A percentile compares a stretch with the other conserved stretches of the same genome.
These are phyloP conservation scores for Apodemia hepburni DNA, from an alignment of 2,888 invertebrate genomes.

Conservation along the genomic window DNA sequence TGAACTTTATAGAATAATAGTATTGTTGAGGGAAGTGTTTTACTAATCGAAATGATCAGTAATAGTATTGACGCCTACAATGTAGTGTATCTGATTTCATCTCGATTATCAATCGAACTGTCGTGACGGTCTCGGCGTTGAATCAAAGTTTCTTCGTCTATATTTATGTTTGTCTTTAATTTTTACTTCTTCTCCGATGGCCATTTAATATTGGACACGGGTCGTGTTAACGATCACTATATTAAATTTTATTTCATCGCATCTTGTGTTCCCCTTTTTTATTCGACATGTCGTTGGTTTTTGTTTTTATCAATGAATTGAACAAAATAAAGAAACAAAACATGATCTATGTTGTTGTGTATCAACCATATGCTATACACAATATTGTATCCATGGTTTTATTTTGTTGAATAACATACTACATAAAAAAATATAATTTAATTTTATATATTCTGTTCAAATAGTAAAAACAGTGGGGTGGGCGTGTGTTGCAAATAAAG, in stretches of 20 bases:
- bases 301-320: conserved; percentile 65
- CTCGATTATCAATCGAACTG: conserved; percentile 64
- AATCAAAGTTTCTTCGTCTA: conserved; percentile 63
- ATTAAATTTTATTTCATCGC: conserved; percentile 77
- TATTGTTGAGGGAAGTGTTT: conserved; percentile 35
- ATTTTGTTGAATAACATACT: too few species aligned
- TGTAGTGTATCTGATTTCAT: conserved; percentile 63
- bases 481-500: too few species aligned
- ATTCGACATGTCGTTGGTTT: conserved; percentile 68
- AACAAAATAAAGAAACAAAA: neutral
- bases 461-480: too few species aligned
- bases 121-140: conserved; percentile 48
- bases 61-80: conserved; percentile 50
- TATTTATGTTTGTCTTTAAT: conserved; percentile 78
- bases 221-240: conserved; percentile 74
- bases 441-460: too few species aligned
- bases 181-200: conserved; percentile 70
- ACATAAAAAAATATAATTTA: too few species aligned
- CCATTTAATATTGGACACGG: conserved; percentile 73
- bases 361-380: neutral
- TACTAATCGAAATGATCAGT: conserved; percentile 40
- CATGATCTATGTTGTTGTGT: neutral
- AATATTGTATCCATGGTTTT: too few species aligned
- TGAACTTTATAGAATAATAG: neutral
- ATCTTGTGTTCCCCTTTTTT: conserved; percentile 54